phyloP scores from a whole-genome alignment of 2,113 vertebrate genomes.

The Pomatorhinus ruficollis region DNA sequence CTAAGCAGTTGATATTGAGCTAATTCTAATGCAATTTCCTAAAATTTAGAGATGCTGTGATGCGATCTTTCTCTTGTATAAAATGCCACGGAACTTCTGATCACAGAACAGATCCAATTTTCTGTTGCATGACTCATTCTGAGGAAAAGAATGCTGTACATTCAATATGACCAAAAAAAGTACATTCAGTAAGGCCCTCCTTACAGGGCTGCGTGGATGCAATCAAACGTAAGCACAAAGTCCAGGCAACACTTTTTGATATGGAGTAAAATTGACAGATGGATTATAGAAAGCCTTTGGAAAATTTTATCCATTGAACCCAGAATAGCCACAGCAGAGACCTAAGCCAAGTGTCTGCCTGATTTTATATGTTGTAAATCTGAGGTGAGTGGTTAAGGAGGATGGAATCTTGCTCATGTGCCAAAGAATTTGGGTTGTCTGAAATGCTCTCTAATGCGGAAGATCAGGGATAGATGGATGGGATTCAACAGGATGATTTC shows the following conservation, averaged over 20 bases:
- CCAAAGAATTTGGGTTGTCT: not conserved
- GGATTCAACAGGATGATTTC: not conserved
- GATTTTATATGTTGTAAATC: not conserved
- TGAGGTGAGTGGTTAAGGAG: not conserved
- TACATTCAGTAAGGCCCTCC: not conserved
- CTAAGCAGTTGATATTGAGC: not conserved
- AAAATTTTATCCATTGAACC: constrained; percentile 14
- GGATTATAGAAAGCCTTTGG: not conserved
- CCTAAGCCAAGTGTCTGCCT: not conserved
- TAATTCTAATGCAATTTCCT: constrained; percentile 24
- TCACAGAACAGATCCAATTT: constrained; percentile 36
- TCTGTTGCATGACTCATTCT: constrained; percentile 37
- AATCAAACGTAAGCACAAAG: not conserved
- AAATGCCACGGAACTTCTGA: constrained; percentile 32
- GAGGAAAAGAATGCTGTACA: not conserved
- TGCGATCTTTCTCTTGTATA: not conserved
- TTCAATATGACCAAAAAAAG: not conserved
- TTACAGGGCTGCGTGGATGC: not conserved
- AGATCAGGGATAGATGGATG: not conserved
- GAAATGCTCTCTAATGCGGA: rapidly evolving
- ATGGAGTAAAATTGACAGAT: not conserved
- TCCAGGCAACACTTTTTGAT: not conserved
- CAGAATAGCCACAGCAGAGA: not conserved
- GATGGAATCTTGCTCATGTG: not conserved
- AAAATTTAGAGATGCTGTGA: constrained; percentile 1